Percentiles rank a stretch among this genome's conserved stretches.
phyloP scores from a whole-genome alignment of 2,888 invertebrate species.

The Poecilobothrus nobilitatus region DNA sequence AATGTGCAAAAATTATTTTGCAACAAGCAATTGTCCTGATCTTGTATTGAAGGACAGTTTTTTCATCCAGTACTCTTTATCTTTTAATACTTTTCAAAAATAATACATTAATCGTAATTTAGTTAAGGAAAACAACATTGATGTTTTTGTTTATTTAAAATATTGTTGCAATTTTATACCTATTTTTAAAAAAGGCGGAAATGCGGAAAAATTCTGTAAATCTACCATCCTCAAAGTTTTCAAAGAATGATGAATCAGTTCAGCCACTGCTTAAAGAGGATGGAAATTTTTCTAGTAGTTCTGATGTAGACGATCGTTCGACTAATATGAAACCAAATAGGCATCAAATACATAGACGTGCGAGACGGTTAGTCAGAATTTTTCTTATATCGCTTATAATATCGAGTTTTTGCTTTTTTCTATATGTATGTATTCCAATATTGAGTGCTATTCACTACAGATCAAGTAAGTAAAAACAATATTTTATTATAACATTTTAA shows the following conservation, averaged over 20 bases:
- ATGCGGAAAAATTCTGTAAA: neutral
- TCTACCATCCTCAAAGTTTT: neutral
- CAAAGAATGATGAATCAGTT: neutral
- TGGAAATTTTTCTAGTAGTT: neutral
- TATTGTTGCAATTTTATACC: neutral
- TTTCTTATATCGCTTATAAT: constrained; percentile 27
- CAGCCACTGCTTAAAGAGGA: neutral
- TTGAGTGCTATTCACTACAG: constrained; percentile 34
- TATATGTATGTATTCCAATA: constrained; percentile 34
- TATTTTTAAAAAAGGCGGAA: neutral
- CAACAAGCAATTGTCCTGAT: neutral
- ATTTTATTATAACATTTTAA: too few relatives aligned
- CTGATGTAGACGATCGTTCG: neutral
- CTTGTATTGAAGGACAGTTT: neutral
- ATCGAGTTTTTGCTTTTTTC: constrained; percentile 27
- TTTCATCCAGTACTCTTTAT: neutral
- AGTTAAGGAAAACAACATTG: neutral
- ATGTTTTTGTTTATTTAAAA: neutral
- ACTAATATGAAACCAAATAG: constrained; percentile 16
- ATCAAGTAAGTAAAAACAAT: constrained; percentile 29
- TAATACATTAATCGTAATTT: neutral
- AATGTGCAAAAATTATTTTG: neutral
- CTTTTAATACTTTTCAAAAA: neutral
- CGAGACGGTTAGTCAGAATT: constrained; percentile 29
- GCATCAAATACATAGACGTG: constrained; percentile 29